Percentiles rank a stretch among this genome's conserved stretches.
Evolutionary conservation across 2,797 vertebrate genomes (phyloP).

Genomic region (Falco berigora): DNA sequence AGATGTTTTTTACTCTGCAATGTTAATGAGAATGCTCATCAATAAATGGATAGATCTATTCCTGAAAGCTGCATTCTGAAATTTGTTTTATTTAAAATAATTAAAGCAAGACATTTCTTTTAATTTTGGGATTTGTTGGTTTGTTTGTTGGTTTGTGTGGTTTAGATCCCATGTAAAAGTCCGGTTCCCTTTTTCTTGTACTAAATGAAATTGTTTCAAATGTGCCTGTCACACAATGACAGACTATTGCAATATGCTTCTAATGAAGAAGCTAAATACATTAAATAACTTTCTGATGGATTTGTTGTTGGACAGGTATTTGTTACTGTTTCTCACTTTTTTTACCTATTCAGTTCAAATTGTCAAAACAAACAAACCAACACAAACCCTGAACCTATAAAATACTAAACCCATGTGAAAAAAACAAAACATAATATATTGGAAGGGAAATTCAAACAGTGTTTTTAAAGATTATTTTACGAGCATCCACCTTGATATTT

Average conservation of each 20-base stretch:
- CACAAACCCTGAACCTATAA: background rate
- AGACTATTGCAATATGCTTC: background rate
- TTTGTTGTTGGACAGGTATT: background rate
- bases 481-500: background rate
- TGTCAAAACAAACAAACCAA: background rate
- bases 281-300: background rate
- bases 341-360: background rate
- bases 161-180: background rate
- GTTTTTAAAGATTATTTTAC: slow-evolving; percentile 12
- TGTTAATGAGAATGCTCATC: slow-evolving; percentile 32
- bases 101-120: background rate
- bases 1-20: background rate
- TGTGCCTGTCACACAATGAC: background rate
- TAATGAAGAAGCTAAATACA: background rate
- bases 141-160: background rate
- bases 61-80: slow-evolving; percentile 28
- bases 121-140: background rate
- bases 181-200: background rate
- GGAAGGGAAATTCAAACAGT: background rate
- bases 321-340: background rate
- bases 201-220: background rate
- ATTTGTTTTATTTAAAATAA: slow-evolving; percentile 50
- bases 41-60: slow-evolving; percentile 40
- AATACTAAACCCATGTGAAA: background rate
- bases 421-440: background rate